Evolutionary conservation across 2,888 invertebrate genomes (phyloP).

Genomic region (Cataglyphis livida): DNA sequence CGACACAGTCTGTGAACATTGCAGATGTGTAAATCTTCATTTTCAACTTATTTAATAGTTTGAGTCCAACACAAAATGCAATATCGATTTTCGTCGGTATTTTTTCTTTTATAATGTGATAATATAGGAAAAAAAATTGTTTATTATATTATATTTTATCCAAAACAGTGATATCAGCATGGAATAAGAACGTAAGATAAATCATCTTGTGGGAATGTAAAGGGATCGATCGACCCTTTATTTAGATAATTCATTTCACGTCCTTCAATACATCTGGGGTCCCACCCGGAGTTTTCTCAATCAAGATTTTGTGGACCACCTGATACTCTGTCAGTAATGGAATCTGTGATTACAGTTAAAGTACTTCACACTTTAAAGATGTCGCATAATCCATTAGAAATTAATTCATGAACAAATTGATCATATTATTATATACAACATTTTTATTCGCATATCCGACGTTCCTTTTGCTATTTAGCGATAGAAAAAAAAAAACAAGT

Average conservation of each 20-base stretch:
- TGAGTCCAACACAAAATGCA: too few species aligned
- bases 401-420: not conserved
- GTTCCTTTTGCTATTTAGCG: not conserved
- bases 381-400: not conserved
- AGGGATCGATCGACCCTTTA: not conserved
- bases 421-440: not conserved
- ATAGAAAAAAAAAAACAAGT: not conserved
- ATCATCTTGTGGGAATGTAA: not conserved
- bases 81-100: not conserved
- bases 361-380: not conserved
- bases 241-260: conserved; percentile 26
- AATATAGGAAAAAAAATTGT: not conserved
- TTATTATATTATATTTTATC: not conserved
- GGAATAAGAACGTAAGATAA: not conserved
- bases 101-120: not conserved
- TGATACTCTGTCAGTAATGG: not conserved
- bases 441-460: not conserved
- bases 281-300: not conserved
- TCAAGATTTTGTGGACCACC: not conserved
- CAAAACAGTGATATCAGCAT: not conserved
- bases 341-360: not conserved
- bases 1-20: too few species aligned
- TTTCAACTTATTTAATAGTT: too few species aligned
- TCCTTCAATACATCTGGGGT: conserved; percentile 10
- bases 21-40: too few species aligned